phyloP scores from a whole-genome alignment of 2,888 invertebrate genomes.

The Sturmia bella region DNA sequence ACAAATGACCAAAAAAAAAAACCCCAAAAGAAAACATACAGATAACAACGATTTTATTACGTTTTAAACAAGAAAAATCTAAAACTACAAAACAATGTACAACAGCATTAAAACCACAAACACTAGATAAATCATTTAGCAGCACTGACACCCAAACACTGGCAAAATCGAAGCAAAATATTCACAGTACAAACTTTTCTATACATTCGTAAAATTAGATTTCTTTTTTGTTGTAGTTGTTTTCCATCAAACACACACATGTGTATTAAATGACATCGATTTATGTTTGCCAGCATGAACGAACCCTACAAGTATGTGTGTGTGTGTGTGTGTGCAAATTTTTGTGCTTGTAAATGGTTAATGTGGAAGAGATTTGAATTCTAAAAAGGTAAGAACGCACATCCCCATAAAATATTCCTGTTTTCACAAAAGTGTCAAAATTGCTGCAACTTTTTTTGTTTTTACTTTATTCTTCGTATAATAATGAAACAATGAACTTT shows the following conservation, averaged over 20 bases:
- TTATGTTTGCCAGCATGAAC: neutral
- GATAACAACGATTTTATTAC: conserved; percentile 39
- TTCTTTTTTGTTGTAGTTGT: neutral
- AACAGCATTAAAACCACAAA: conserved; percentile 63
- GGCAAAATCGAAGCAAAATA: conserved; percentile 7
- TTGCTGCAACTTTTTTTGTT: conserved; percentile 40
- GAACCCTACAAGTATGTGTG: neutral
- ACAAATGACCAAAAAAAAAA: conserved; percentile 61
- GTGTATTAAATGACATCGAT: conserved; percentile 40
- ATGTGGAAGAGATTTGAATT: conserved; percentile 61
- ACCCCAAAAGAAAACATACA: neutral
- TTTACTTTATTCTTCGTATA: conserved; percentile 22
- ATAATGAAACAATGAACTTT: conserved; percentile 65
- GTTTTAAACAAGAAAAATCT: conserved; percentile 14
- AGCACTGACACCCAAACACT: conserved; percentile 33
- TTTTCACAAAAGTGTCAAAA: conserved; percentile 51
- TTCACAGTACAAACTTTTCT: conserved; percentile 44
- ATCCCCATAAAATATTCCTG: conserved; percentile 23
- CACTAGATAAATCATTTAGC: conserved; percentile 70
- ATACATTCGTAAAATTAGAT: conserved; percentile 61
- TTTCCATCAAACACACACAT: neutral
- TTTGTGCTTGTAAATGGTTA: conserved; percentile 23
- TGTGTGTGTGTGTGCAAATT: neutral
- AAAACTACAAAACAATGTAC: conserved; percentile 4
- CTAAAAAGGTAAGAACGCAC: conserved; percentile 48